Percentiles rank a stretch among this genome's conserved stretches.
These are phyloP conservation scores for Cercopithecus mona DNA, from an alignment of 2,113 vertebrate genomes.

Conservation along the genomic window DNA sequence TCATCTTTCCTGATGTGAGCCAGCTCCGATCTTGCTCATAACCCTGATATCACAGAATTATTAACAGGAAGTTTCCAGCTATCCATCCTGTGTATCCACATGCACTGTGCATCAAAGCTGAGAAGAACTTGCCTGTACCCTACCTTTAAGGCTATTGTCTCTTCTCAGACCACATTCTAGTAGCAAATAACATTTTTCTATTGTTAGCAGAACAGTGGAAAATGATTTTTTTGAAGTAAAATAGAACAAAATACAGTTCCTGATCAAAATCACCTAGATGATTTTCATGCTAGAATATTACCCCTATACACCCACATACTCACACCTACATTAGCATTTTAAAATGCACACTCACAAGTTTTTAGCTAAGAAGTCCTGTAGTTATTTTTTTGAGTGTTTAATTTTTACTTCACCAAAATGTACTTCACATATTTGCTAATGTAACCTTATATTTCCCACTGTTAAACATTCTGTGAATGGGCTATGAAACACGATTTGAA, in stretches of 20 bases:
- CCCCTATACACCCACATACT: not conserved
- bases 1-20: not conserved
- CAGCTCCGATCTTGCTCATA: not conserved
- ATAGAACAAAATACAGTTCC: not conserved
- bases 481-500: slow-evolving; percentile 11
- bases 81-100: not conserved
- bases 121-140: not conserved
- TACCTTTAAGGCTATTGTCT: not conserved
- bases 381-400: not conserved
- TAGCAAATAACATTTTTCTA: not conserved
- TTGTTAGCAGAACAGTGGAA: not conserved
- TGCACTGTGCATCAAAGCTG: not conserved
- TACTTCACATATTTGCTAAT: not conserved
- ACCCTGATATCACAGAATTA: not conserved
- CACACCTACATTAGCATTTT: not conserved
- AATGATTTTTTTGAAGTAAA: not conserved
- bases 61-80: not conserved
- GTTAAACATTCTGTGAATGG: not conserved
- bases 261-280: not conserved
- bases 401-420: not conserved
- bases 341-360: not conserved
- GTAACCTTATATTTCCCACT: not conserved
- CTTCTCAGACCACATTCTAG: not conserved
- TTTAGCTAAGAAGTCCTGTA: not conserved
- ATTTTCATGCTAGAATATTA: not conserved